phyloP scores from a whole-genome alignment of 2,888 invertebrate genomes.

The Acholoe squamosa region DNA sequence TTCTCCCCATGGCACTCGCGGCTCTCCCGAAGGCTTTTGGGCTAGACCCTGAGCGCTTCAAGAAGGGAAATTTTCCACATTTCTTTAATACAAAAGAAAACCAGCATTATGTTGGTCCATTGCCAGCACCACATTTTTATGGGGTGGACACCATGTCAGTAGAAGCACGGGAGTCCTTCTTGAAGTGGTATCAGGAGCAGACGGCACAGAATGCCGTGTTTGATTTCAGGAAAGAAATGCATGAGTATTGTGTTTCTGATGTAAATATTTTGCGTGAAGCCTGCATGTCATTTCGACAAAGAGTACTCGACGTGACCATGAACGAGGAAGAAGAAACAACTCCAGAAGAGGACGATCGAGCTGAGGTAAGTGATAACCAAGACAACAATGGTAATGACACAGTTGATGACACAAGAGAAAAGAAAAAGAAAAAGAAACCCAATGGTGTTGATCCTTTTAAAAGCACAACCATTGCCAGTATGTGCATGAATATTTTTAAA shows the following conservation, averaged over 20 bases:
- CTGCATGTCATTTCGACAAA: neutral
- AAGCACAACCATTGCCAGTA: conserved; percentile 22
- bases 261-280: conserved; percentile 6
- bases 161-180: neutral
- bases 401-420: neutral
- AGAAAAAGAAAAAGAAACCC: neutral
- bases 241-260: too few relatives aligned
- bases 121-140: neutral
- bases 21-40: conserved; percentile 10
- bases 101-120: too few relatives aligned
- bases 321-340: neutral
- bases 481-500: conserved; percentile 33
- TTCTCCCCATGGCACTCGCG: neutral
- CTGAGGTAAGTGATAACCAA: neutral
- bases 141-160: conserved; percentile 5
- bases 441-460: conserved; percentile 44
- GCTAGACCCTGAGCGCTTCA: neutral
- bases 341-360: neutral
- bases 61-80: conserved; percentile 19
- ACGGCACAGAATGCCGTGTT: neutral
- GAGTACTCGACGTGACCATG: neutral
- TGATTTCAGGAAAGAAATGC: conserved; percentile 17
- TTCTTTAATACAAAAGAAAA: neutral
- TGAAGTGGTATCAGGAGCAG: neutral
- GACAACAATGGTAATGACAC: neutral